Conservation (phyloP, 2,797 vertebrate species). For the Alca torda region DNA sequence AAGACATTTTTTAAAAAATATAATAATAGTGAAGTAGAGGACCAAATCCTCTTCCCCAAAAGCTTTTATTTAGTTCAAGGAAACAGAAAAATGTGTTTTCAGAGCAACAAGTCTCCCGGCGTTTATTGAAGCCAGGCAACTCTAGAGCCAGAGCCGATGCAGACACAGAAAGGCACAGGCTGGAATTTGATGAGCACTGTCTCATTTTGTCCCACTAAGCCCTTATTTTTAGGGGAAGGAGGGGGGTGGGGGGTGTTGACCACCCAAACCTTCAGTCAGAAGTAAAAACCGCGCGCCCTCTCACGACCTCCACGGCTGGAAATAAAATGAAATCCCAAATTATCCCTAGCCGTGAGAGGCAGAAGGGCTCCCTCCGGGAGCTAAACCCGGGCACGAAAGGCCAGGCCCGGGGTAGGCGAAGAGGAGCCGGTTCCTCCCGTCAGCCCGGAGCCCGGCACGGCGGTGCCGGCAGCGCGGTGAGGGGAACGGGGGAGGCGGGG, state of each 20-base stretch:
- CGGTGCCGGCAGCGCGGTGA: neutral
- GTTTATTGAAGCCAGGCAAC: neutral
- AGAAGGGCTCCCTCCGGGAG: neutral
- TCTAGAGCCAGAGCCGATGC: neutral
- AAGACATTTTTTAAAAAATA: rapidly evolving
- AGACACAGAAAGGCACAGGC: neutral
- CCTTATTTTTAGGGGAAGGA: neutral
- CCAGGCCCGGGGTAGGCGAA: neutral
- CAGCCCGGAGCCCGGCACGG: neutral
- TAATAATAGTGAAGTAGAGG: neutral
- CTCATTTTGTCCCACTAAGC: neutral
- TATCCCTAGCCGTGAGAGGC: neutral
- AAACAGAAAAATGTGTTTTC: neutral
- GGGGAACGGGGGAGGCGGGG: neutral
- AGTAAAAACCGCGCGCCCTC: neutral
- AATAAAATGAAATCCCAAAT: neutral
- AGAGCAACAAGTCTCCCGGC: slow-evolving; percentile 19
- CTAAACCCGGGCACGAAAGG: neutral
- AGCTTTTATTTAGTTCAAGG: neutral
- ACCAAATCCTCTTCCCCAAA: neutral
- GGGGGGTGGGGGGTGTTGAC: neutral
- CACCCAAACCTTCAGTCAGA: neutral
- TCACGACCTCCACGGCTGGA: neutral
- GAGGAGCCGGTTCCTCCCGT: neutral
- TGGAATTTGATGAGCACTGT: neutral